Percentiles rank a stretch among this genome's conserved stretches.
Evolutionary conservation across 2,797 vertebrate genomes (phyloP).

Genomic region (Scolopax rusticola): DNA sequence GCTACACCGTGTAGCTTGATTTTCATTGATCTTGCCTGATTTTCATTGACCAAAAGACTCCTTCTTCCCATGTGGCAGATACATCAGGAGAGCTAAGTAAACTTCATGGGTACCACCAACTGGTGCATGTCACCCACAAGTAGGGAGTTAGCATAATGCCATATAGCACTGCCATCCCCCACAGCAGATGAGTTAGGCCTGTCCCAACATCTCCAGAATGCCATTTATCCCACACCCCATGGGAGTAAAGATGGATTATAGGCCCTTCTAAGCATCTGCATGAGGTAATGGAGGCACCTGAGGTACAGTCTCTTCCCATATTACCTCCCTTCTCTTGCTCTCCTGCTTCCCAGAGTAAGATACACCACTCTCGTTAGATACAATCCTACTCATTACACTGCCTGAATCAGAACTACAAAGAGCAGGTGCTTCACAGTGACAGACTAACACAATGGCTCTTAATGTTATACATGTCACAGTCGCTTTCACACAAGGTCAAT

Average conservation of each 20-base stretch:
- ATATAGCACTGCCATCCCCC: neutral
- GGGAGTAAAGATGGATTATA: neutral
- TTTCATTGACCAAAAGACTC: neutral
- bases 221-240: neutral
- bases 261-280: neutral
- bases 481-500: constrained; percentile 37
- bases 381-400: neutral
- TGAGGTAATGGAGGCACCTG: neutral
- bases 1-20: neutral
- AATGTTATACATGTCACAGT: constrained; percentile 13
- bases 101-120: neutral
- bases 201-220: neutral
- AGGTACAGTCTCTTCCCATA: neutral
- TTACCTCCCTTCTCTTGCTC: neutral
- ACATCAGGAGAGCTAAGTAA: neutral
- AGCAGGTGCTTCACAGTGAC: neutral
- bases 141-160: neutral
- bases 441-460: neutral
- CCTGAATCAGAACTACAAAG: neutral
- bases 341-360: neutral
- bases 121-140: neutral
- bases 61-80: neutral
- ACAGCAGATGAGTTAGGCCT: neutral
- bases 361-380: neutral
- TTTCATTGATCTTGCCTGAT: neutral